Evolutionary conservation across 2,113 vertebrate genomes (phyloP).

Genomic region (Channa maculata): DNA sequence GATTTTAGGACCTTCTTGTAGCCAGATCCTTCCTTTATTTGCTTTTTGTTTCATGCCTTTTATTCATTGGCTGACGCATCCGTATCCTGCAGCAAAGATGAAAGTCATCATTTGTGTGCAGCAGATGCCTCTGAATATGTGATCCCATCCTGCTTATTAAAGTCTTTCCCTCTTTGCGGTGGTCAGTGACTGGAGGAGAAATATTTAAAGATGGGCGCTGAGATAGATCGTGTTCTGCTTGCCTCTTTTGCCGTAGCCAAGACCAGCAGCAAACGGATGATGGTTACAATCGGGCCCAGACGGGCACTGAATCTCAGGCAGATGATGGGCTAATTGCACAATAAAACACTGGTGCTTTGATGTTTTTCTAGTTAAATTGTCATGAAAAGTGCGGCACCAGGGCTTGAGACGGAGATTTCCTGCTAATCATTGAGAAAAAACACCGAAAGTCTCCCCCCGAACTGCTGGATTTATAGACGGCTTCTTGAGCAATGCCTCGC

Average conservation of each 20-base stretch:
- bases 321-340: not conserved
- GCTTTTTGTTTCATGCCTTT: conserved; percentile 11
- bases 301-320: not conserved
- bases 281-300: too few species aligned
- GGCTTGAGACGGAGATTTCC: conserved; percentile 6
- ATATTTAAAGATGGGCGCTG: conserved; percentile 51
- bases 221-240: conserved; percentile 17
- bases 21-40: conserved; percentile 20
- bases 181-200: conserved; percentile 45
- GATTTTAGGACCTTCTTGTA: not conserved
- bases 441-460: not conserved
- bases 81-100: conserved; percentile 15
- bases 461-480: conserved; percentile 37
- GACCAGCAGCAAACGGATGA: not conserved
- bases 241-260: conserved; percentile 4
- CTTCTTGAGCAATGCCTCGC: conserved; percentile 39
- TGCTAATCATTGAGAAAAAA: conserved; percentile 6
- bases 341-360: not conserved
- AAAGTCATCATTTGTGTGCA: conserved; percentile 11
- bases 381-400: conserved; percentile 29
- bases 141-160: conserved; percentile 62
- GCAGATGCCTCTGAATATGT: conserved; percentile 55
- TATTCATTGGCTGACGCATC: conserved; percentile 39
- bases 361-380: conserved; percentile 3
- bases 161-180: conserved; percentile 29